Base-by-base conservation (phyloP, 2,113 vertebrate species). In the Hippocampus zosterae region DNA sequence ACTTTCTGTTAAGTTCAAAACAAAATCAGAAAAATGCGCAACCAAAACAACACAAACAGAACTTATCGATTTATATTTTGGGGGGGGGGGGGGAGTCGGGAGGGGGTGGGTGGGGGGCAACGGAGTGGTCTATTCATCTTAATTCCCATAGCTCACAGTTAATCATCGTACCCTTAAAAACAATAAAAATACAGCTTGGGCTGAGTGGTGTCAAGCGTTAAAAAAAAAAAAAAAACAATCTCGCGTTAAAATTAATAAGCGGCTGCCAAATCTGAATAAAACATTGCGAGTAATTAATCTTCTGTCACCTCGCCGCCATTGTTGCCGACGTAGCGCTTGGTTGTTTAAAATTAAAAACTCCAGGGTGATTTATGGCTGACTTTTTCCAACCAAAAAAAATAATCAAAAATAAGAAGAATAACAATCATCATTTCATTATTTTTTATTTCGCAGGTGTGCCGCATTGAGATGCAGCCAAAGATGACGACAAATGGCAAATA, bases 401-500 rank as follows among this genome's bases (percentile, higher is more conserved):
- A 27, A 27, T 1, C 1, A 21, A 3, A 62, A 68, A 69, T 76
- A 48, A 69, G 0, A 37, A 37, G 2, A 5, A 77, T 56, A 18
- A 67, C 64, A 55, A 19, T 33, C 11, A 23, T 56, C 12, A 13
- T 55, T 55, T 10, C 23, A 3, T 56, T 25, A 5, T 56, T 13
- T 56, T 56, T 56, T 73, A 52, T 72, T 64, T 21, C 2, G 44
- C 19, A 41, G 62, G 53, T 61, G 67, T 46, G 15, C 11, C 27
- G 12, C n/a, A 50, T 62, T 71, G 48, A 71, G 63, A 70, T 77
- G 53, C 52, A 46, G 68, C 64, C 62, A 60, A 76, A 77, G 44
- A 76, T 73, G 69, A 33, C 71, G 60, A 73, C 41, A 61, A 53
- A 57, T 67, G 69, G 52, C 44, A 81, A 70, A 80, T 77, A 83